A percentile compares a stretch with the other conserved stretches of the same genome.
These are phyloP conservation scores for Romanogobio albipinnatus DNA, from an alignment of 2,113 vertebrate species.

Conservation along the genomic window DNA sequence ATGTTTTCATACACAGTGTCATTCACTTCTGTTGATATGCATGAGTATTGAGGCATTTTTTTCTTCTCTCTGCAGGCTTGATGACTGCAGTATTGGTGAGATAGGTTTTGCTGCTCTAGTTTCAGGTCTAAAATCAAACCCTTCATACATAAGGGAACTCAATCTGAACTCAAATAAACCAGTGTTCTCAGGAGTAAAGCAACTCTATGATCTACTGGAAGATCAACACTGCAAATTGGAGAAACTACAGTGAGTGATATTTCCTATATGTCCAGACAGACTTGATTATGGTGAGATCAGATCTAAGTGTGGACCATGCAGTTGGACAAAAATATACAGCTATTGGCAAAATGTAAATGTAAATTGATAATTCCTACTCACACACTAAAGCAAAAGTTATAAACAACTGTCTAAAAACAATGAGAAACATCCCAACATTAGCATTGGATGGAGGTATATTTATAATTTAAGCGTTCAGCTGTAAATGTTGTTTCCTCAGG, in stretches of 20 bases:
- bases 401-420: background rate
- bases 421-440: background rate
- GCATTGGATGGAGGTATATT: too few species aligned
- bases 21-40: too few species aligned
- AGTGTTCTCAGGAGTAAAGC: background rate
- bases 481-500: background rate
- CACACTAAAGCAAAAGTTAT: background rate
- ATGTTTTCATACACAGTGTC: too few species aligned
- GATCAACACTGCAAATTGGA: background rate
- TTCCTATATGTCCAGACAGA: background rate
- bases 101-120: background rate
- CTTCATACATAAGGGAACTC: background rate
- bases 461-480: background rate
- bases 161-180: constrained; percentile 2
- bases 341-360: background rate
- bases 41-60: background rate
- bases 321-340: background rate
- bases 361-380: background rate
- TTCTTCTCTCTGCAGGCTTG: background rate
- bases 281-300: background rate
- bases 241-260: constrained; percentile 9
- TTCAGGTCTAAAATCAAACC: constrained; percentile 5
- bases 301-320: background rate
- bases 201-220: background rate
- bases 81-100: background rate